Conservation (phyloP, 2,888 invertebrate species). For the Blastobasis adustella region DNA sequence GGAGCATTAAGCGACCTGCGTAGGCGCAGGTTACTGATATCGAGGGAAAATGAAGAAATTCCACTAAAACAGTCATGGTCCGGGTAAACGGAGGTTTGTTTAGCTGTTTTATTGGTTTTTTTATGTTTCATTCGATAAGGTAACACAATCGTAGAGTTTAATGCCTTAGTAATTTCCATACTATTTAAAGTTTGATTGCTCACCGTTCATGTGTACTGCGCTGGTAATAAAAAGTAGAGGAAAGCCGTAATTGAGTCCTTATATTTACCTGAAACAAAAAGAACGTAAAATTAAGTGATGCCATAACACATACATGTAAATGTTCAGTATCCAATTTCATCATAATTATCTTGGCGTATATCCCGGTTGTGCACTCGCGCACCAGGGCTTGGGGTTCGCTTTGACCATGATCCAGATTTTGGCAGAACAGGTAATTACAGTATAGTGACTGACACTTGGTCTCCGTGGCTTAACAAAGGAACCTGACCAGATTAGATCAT, state of each 20-base stretch:
- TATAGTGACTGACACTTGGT: too few relatives aligned
- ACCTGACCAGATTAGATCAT: too few relatives aligned
- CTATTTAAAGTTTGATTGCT: not conserved
- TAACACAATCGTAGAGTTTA: not conserved
- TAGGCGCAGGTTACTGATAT: constrained; percentile 32
- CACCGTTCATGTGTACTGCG: not conserved
- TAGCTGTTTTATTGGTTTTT: constrained; percentile 14
- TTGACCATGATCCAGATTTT: too few relatives aligned
- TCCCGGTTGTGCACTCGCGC: too few relatives aligned
- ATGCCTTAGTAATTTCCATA: not conserved
- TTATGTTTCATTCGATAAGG: constrained; percentile 4
- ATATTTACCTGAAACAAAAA: too few relatives aligned
- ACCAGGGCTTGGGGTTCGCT: too few relatives aligned
- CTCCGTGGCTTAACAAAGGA: too few relatives aligned
- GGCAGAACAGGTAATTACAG: too few relatives aligned
- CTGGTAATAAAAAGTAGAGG: not conserved
- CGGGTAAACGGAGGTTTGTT: constrained; percentile 6
- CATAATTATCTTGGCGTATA: too few relatives aligned
- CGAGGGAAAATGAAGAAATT: constrained; percentile 34
- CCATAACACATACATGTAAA: too few relatives aligned
- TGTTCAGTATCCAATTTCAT: too few relatives aligned
- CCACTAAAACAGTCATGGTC: constrained; percentile 12
- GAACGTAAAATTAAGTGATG: too few relatives aligned
- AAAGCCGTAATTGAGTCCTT: not conserved
- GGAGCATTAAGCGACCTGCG: constrained; percentile 23